Percentiles rank a stretch among this genome's conserved stretches.
Evolutionary conservation across 2,888 invertebrate species (phyloP).

Genomic region (Pheosia tremula): DNA sequence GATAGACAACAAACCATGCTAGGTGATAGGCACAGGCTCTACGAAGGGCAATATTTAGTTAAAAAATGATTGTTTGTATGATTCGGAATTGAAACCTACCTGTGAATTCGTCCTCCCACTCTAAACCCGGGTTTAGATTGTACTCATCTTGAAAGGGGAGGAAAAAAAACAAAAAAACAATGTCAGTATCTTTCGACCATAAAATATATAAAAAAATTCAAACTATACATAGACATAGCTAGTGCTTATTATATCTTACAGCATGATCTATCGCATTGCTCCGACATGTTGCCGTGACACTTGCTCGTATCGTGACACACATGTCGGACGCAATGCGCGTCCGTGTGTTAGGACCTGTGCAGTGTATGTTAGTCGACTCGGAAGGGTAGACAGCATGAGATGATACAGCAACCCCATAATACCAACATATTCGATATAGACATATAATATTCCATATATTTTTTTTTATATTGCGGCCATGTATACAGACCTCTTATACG

Average conservation of each 20-base stretch:
- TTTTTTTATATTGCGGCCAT: slow-evolving; percentile 61
- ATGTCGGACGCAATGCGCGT: slow-evolving; percentile 55
- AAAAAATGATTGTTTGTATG: slow-evolving; percentile 73
- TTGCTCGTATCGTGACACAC: slow-evolving; percentile 13
- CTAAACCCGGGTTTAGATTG: slow-evolving; percentile 99
- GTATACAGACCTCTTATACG: slow-evolving; percentile 43
- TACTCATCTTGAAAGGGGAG: slow-evolving; percentile 97
- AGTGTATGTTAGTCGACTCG: slow-evolving; percentile 79
- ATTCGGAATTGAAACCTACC: slow-evolving; percentile 92
- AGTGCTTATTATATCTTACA: slow-evolving; percentile 76
- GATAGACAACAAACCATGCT: slow-evolving; percentile 77
- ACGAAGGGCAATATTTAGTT: slow-evolving; percentile 76
- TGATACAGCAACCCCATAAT: slow-evolving; percentile 78
- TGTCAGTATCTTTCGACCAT: slow-evolving; percentile 83
- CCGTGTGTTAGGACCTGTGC: slow-evolving; percentile 77
- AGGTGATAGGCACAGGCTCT: slow-evolving; percentile 81
- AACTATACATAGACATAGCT: slow-evolving; percentile 77
- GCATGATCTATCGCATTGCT: slow-evolving; percentile 68
- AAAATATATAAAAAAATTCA: slow-evolving; percentile 60
- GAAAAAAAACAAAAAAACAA: slow-evolving; percentile 82
- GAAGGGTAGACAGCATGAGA: slow-evolving; percentile 79
- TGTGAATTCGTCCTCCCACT: slow-evolving; percentile 99
- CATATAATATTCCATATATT: slow-evolving; percentile 60
- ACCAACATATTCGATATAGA: slow-evolving; percentile 78
- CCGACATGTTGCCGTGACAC: slow-evolving; percentile 24